phyloP scores from a whole-genome alignment of 1,140 invertebrate genomes.

The Cephus cinctus region DNA sequence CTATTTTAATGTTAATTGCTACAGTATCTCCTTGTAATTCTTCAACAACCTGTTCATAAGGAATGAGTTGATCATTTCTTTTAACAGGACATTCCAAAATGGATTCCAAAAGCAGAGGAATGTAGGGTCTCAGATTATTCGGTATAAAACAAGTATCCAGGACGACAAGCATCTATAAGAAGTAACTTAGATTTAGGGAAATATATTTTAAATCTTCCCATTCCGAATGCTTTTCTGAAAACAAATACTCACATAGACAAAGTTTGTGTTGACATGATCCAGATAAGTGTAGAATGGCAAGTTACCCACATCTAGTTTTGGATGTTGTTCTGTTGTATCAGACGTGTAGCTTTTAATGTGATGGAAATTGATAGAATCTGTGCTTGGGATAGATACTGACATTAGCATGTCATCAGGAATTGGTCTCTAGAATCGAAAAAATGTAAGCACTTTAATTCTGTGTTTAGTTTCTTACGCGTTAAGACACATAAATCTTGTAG shows the following conservation, averaged over 20 bases:
- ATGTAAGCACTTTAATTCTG: no score
- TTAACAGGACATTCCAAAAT: slow-evolving; percentile 67
- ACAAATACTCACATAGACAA: slow-evolving; percentile 73
- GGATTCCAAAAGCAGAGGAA: slow-evolving; percentile 71
- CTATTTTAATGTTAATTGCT: slow-evolving; percentile 59
- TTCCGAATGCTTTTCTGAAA: slow-evolving; percentile 10
- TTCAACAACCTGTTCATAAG: slow-evolving; percentile 74
- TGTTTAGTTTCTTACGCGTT: no score
- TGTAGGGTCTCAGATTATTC: slow-evolving; percentile 63
- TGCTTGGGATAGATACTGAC: slow-evolving; percentile 68
- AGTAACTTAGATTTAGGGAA: slow-evolving; percentile 2
- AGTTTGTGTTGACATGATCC: slow-evolving; percentile 79
- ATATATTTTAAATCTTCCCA: slow-evolving; percentile 12
- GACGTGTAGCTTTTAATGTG: slow-evolving; percentile 62
- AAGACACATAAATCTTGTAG: no score
- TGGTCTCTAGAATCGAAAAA: slow-evolving; percentile 53
- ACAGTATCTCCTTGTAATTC: slow-evolving; percentile 75
- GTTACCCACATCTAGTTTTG: slow-evolving; percentile 63
- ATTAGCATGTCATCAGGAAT: slow-evolving; percentile 68
- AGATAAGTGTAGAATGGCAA: slow-evolving; percentile 76
- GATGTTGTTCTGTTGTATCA: slow-evolving; percentile 54
- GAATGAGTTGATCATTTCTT: slow-evolving; percentile 59
- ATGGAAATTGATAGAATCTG: slow-evolving; percentile 70
- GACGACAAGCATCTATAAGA: slow-evolving; percentile 62
- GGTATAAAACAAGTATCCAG: slow-evolving; percentile 72